These are phyloP conservation scores for Himalopsyche kuldschensis DNA, from an alignment of 2,888 invertebrate genomes.

Conservation along the genomic window DNA sequence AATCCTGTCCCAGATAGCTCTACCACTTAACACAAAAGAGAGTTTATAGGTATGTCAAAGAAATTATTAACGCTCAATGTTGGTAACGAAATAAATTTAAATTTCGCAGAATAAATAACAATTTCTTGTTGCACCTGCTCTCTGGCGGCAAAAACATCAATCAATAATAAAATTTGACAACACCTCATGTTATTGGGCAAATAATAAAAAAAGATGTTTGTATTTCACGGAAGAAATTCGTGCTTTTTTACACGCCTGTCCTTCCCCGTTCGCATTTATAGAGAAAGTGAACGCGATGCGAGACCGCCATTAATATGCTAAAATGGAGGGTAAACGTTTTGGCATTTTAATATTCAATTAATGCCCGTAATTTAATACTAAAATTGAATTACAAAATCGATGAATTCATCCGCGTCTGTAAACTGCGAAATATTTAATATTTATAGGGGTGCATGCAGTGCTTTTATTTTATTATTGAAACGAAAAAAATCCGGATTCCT, in stretches of 20 bases:
- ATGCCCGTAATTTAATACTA: constrained; percentile 20
- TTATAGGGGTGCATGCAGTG: background rate
- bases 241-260: background rate
- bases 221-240: background rate
- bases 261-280: background rate
- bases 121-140: background rate
- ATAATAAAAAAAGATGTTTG: background rate
- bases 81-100: too few relatives aligned
- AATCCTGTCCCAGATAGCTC: too few relatives aligned
- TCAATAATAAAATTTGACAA: background rate
- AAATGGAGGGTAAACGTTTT: background rate
- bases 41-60: too few relatives aligned
- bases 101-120: background rate
- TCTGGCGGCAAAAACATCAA: background rate
- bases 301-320: background rate
- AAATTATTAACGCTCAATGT: too few relatives aligned
- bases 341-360: constrained; percentile 34
- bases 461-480: too few relatives aligned
- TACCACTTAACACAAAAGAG: too few relatives aligned
- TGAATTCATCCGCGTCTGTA: background rate
- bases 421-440: background rate
- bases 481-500: too few relatives aligned
- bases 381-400: constrained; percentile 30
- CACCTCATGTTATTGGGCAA: background rate
- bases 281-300: background rate